These are phyloP conservation scores for Erebia palarica DNA, from an alignment of 2,888 invertebrate species.

Conservation along the genomic window DNA sequence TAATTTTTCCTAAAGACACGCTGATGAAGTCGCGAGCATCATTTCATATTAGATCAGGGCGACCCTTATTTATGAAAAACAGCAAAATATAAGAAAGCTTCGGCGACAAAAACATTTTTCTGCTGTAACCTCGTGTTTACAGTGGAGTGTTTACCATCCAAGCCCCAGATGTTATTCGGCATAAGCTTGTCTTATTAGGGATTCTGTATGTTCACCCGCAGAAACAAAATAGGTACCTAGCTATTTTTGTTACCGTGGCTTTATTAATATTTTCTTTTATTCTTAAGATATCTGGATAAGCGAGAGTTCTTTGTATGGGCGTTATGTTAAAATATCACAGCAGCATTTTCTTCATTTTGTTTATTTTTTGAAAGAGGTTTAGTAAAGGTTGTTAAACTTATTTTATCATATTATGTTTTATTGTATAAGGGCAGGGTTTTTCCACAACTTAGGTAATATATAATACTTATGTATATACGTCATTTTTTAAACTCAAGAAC, in stretches of 20 bases:
- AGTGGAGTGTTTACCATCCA: constrained; percentile 75
- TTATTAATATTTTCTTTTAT: constrained; percentile 65
- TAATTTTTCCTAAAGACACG: no score
- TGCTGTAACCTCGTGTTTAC: constrained; percentile 73
- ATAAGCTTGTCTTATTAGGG: constrained; percentile 79
- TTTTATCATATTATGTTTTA: no score
- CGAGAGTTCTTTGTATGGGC: background rate
- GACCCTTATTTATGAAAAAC: constrained; percentile 14
- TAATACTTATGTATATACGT: no score
- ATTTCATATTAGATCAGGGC: background rate
- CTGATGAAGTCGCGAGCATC: no score
- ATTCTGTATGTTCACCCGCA: constrained; percentile 70
- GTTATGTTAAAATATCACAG: background rate
- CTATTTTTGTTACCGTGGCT: constrained; percentile 65
- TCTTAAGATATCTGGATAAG: constrained; percentile 26
- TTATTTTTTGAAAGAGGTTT: no score
- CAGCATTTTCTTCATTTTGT: background rate
- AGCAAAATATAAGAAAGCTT: constrained; percentile 50
- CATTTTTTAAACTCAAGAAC: no score
- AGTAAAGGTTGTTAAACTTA: no score
- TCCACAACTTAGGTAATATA: no score
- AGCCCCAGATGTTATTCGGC: constrained; percentile 78
- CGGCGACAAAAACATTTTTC: constrained; percentile 77
- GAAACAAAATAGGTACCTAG: constrained; percentile 48
- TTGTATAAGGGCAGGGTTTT: no score